phyloP scores from a whole-genome alignment of 1,140 invertebrate genomes.

The Aphidius gifuensis region DNA sequence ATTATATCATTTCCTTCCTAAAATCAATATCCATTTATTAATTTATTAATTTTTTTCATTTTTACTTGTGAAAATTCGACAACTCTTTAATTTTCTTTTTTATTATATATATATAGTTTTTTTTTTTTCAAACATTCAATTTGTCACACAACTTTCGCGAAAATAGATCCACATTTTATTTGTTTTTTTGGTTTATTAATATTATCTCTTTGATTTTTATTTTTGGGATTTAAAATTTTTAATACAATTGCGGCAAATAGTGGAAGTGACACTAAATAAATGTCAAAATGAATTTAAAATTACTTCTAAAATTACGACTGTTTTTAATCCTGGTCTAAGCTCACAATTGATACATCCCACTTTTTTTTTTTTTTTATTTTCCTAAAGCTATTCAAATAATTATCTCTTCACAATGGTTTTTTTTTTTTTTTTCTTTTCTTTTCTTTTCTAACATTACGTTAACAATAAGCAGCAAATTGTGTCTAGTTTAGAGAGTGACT shows the following conservation, averaged over 20 bases:
- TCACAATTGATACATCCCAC: slow-evolving; percentile 23
- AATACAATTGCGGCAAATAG: slow-evolving; percentile 15
- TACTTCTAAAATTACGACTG: slow-evolving; percentile 21
- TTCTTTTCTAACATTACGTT: slow-evolving; percentile 34
- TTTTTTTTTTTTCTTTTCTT: slow-evolving; percentile 25
- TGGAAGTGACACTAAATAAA: slow-evolving; percentile 20
- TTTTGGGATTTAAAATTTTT: neutral
- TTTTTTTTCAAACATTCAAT: too few species aligned
- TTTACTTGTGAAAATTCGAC: too few species aligned
- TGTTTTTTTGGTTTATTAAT: too few species aligned
- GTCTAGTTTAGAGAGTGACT: slow-evolving; percentile 49
- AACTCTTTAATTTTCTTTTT: too few species aligned
- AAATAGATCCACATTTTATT: too few species aligned
- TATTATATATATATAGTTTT: neutral
- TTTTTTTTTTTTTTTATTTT: slow-evolving; percentile 11
- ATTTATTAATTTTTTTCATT: neutral
- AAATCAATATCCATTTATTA: neutral
- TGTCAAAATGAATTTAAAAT: slow-evolving; percentile 20
- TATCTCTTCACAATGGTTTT: slow-evolving; percentile 13
- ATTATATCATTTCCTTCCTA: slow-evolving; percentile 19
- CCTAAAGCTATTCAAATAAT: slow-evolving; percentile 4
- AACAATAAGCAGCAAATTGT: slow-evolving; percentile 47
- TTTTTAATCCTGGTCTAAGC: slow-evolving; percentile 29
- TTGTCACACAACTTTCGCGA: too few species aligned
- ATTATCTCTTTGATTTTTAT: too few species aligned